phyloP scores from a whole-genome alignment of 1,140 invertebrate species.

The Drosophila subobscura region DNA sequence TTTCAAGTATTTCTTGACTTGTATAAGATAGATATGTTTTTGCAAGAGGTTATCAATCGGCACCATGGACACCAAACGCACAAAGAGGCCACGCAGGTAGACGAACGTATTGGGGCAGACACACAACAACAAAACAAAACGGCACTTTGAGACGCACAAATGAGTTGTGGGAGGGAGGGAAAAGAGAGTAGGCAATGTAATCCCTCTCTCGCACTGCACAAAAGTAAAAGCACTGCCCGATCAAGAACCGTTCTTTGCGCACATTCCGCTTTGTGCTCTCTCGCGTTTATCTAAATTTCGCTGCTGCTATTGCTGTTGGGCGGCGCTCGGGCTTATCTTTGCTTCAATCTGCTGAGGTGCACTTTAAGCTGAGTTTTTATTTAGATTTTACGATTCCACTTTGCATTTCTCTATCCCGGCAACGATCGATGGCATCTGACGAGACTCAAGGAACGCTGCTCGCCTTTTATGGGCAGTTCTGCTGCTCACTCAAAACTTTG shows the following conservation, averaged over 20 bases:
- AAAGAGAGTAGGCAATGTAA: too few relatives aligned
- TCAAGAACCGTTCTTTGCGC: conserved; percentile 13
- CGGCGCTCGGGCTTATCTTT: conserved; percentile 2
- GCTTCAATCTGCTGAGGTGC: not conserved
- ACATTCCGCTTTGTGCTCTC: conserved; percentile 2
- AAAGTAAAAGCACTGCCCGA: conserved; percentile 2
- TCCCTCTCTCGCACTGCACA: not conserved
- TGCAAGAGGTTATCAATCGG: conserved; percentile 31
- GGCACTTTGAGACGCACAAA: too few relatives aligned
- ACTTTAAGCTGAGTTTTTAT: not conserved
- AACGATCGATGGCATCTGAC: conserved; percentile 13
- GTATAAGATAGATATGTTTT: conserved; percentile 26
- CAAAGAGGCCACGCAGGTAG: too few relatives aligned
- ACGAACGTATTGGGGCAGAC: not conserved
- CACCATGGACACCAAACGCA: conserved; percentile 38
- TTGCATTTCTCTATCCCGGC: not conserved
- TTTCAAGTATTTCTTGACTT: conserved; percentile 30
- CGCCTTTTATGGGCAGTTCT: conserved; percentile 34
- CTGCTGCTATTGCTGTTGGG: not conserved
- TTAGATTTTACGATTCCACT: not conserved
- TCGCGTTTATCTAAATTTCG: conserved; percentile 14
- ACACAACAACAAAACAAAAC: too few relatives aligned
- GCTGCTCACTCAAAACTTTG: conserved; percentile 8
- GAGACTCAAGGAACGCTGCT: not conserved
- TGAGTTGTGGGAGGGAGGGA: too few relatives aligned